Evolutionary conservation across 2,113 vertebrate species (phyloP), one percentile per base, ranked within the genome.

Genomic region (Balaeniceps rex): DNA sequence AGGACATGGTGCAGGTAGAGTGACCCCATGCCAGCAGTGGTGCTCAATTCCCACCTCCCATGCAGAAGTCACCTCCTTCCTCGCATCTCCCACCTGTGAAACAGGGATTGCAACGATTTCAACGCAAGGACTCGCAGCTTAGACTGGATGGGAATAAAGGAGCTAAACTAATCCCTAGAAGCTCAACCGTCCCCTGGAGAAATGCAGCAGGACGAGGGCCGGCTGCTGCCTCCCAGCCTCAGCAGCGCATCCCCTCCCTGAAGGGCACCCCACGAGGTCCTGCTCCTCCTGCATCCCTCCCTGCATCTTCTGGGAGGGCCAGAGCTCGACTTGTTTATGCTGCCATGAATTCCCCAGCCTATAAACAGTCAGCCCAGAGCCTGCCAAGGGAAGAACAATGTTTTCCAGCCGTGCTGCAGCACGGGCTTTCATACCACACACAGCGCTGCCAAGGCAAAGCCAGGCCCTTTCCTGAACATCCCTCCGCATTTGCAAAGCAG

Each of bases 341-440:
- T 96, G 94, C 94, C 86, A 87, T 0, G 6, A 94, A 78, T 84
- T 95, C 80, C 91, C 90, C 90, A 68, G 95, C 33, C 83, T 83
- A 88, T 81, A 83, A 94, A 88, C 92, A 96, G 85, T 29, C 79
- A 76, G 80, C 82, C 85, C 71, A 69, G 92, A 2, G 86, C 84
- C 76, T 96, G 97, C 92, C 93, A 92, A 93, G 88, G 87, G 85
- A 46, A 93, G 90, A 78, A 90, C 92, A 94, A 93, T 91, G 92
- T 80, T 96, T 93, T 93, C 93, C 96, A 96, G 87, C 84, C 76
- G 3, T 2, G 6, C 46, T 24, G 23, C 74, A 78, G 90, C 57
- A 34, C 19, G 2, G 74, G 84, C 84, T 85, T 49, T 31, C 77
- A 21, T 66, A 88, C 94, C 96, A 94, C 94, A 91, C 92, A 87